phyloP scores from a whole-genome alignment of 2,113 vertebrate genomes.

The Halcyon malimbica region DNA sequence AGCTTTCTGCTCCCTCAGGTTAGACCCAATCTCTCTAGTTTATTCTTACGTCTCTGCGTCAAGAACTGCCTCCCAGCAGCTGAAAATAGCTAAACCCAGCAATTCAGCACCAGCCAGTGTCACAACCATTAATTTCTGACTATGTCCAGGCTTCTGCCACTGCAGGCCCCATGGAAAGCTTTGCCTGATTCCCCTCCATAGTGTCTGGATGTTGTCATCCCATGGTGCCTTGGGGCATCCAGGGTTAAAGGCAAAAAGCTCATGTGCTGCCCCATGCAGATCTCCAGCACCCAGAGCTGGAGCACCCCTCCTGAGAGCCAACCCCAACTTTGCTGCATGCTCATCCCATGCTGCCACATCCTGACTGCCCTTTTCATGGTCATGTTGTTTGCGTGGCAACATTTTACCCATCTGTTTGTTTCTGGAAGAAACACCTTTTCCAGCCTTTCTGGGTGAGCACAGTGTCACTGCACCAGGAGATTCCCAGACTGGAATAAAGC shows the following conservation, averaged over 20 bases:
- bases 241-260: background rate
- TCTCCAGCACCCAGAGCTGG: background rate
- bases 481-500: background rate
- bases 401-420: background rate
- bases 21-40: background rate
- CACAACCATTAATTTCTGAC: background rate
- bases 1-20: background rate
- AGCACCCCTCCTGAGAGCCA: background rate
- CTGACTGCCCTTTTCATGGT: background rate
- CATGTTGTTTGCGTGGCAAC: background rate
- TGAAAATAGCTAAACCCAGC: background rate
- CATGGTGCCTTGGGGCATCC: background rate
- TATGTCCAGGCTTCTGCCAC: background rate
- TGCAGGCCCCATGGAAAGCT: background rate
- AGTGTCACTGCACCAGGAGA: background rate
- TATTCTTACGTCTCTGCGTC: background rate
- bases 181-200: background rate
- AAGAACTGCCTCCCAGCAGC: background rate
- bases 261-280: background rate
- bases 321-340: fast-evolving
- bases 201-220: background rate
- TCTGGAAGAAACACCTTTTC: background rate
- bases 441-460: background rate
- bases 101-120: background rate
- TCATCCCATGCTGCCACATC: background rate